phyloP scores from a whole-genome alignment of 1,140 invertebrate species.

The Drosophila triauraria region DNA sequence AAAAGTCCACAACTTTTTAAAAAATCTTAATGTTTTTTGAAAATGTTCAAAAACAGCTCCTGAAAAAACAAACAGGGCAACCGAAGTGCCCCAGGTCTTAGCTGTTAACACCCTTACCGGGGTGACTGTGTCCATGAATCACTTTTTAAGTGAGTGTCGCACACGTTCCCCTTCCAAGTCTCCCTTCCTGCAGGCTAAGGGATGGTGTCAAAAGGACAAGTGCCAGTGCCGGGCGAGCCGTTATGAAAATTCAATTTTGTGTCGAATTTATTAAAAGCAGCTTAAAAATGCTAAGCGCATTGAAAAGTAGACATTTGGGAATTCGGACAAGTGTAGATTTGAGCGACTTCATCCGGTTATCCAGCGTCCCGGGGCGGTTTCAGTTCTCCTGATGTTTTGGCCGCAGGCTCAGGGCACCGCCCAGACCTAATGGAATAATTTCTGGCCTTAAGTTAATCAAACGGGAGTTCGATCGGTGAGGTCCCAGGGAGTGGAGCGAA shows the following conservation, averaged over 20 bases:
- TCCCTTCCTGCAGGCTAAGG: conserved; percentile 6
- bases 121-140: conserved; percentile 74
- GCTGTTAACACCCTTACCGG: conserved; percentile 39
- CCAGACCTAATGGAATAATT: conserved; percentile 70
- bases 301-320: conserved; percentile 82
- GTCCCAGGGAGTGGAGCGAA: neutral
- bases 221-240: conserved; percentile 46
- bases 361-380: conserved; percentile 33
- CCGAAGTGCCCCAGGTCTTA: conserved; percentile 3
- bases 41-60: neutral
- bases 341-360: conserved; percentile 10
- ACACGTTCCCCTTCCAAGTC: conserved; percentile 27
- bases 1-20: no score
- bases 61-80: conserved; percentile 21
- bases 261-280: conserved; percentile 84
- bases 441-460: conserved; percentile 61
- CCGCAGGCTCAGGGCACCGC: conserved; percentile 49
- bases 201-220: conserved; percentile 79
- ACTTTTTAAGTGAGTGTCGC: conserved; percentile 80
- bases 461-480: conserved; percentile 31
- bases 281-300: conserved; percentile 78
- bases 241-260: conserved; percentile 85
- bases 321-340: conserved; percentile 71
- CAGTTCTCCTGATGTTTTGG: conserved; percentile 51
- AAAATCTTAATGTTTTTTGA: neutral